Conservation (phyloP, 2,888 invertebrate species). For the Lepidochrysops patricia region DNA sequence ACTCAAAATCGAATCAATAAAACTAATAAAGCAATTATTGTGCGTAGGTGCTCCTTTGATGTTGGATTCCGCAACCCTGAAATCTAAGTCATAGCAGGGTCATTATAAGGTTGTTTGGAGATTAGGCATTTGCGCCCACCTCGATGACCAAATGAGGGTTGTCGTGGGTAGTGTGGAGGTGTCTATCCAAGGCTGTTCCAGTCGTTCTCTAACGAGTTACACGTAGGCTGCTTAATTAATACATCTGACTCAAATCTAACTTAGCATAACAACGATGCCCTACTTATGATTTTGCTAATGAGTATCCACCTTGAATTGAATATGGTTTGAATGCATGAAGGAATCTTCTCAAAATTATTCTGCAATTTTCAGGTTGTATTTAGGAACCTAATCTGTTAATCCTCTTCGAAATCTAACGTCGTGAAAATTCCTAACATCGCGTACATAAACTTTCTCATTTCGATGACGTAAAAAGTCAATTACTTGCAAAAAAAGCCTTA, state of each 20-base stretch:
- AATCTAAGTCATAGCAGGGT: slow-evolving; percentile 56
- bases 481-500: slow-evolving; percentile 3
- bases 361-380: background rate
- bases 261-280: background rate
- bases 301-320: slow-evolving; percentile 15
- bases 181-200: slow-evolving; percentile 69
- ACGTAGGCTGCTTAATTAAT: slow-evolving; percentile 67
- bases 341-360: background rate
- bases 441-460: background rate
- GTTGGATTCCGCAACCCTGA: slow-evolving; percentile 56
- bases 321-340: slow-evolving; percentile 8
- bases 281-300: slow-evolving; percentile 34
- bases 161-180: slow-evolving; percentile 69
- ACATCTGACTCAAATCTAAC: slow-evolving; percentile 41
- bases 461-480: slow-evolving; percentile 10
- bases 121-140: slow-evolving; percentile 64
- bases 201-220: slow-evolving; percentile 58
- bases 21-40: slow-evolving; percentile 44
- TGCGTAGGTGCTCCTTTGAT: slow-evolving; percentile 56
- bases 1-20: slow-evolving; percentile 25
- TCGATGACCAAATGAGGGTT: slow-evolving; percentile 71
- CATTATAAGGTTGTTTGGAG: slow-evolving; percentile 64
- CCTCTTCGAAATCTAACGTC: background rate
- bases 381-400: too few relatives aligned
- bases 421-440: background rate